Percentiles rank a stretch among this genome's conserved stretches.
Conservation (phyloP, 2,888 invertebrate species). For the Sceliomorpha sp. region DNA sequence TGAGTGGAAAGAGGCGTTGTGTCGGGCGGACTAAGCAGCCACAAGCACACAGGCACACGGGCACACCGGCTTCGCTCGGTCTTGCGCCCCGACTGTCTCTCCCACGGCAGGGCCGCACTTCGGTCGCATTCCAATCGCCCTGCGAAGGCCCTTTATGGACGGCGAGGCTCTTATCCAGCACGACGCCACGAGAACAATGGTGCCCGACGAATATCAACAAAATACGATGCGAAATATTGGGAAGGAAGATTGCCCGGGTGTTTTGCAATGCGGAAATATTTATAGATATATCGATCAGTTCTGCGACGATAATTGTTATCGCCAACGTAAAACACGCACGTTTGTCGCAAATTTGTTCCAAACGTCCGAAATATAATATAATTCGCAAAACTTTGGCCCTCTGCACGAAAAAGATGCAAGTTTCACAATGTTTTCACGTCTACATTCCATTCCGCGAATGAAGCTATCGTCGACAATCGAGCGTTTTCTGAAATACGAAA, state of each 20-base stretch:
- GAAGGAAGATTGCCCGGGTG: constrained; percentile 11
- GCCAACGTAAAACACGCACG: no score
- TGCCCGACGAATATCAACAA: constrained; percentile 17
- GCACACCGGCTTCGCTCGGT: constrained; percentile 24
- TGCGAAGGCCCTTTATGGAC: constrained; percentile 58
- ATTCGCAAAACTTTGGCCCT: no score
- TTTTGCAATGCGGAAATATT: constrained; percentile 5
- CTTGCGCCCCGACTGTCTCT: constrained; percentile 60
- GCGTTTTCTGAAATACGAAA: no score
- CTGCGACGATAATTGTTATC: no score
- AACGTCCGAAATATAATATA: no score
- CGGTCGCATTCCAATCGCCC: constrained; percentile 66
- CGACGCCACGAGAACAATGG: constrained; percentile 35
- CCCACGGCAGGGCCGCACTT: constrained; percentile 68
- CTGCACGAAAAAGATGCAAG: no score
- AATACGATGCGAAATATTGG: not conserved
- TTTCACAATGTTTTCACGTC: no score
- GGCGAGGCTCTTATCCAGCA: constrained; percentile 28
- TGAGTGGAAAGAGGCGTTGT: constrained; percentile 34
- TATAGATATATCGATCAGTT: no score
- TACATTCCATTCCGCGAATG: no score
- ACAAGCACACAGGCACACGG: no score
- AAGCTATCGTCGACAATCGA: no score
- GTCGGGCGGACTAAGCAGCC: constrained; percentile 48
- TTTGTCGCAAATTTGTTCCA: no score